These are phyloP conservation scores for Danaus plexippus DNA, from an alignment of 1,140 invertebrate species.

Conservation along the genomic window DNA sequence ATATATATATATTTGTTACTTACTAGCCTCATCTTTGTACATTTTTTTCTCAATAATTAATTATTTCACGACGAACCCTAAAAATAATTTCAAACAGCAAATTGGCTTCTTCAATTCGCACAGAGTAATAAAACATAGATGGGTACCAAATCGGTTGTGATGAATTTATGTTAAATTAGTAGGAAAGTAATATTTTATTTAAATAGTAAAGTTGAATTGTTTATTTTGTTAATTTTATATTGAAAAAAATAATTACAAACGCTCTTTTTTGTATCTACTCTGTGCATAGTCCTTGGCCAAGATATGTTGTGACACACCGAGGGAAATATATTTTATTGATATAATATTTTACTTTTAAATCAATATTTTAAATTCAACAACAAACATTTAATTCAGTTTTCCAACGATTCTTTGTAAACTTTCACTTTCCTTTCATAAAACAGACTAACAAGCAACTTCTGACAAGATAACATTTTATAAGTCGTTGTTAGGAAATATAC, in stretches of 20 bases:
- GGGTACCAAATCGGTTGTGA: no score
- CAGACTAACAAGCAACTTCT: no score
- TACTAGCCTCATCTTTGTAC: no score
- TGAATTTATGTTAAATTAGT: no score
- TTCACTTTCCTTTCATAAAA: no score
- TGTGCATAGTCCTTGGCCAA: slow-evolving; percentile 30
- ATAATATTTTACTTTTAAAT: slow-evolving; percentile 3
- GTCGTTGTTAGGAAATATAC: no score
- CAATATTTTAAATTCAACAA: slow-evolving; percentile 2
- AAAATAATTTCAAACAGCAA: slow-evolving; percentile 34
- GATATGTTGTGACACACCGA: slow-evolving; percentile 20
- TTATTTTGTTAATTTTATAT: not conserved
- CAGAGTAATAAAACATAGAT: slow-evolving; percentile 17
- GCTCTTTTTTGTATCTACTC: slow-evolving; percentile 20
- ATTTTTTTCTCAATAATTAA: no score
- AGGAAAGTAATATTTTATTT: no score
- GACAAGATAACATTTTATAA: no score
- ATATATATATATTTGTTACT: no score
- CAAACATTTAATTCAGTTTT: not conserved
- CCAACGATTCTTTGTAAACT: no score
- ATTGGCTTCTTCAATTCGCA: slow-evolving; percentile 35
- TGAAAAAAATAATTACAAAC: slow-evolving; percentile 9
- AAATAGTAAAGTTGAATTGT: no score
- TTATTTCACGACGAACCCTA: slow-evolving; percentile 16
- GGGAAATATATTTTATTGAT: slow-evolving; percentile 5